Evolutionary conservation across 2,888 invertebrate genomes (phyloP).

Genomic region (Argynnis bischoffii): DNA sequence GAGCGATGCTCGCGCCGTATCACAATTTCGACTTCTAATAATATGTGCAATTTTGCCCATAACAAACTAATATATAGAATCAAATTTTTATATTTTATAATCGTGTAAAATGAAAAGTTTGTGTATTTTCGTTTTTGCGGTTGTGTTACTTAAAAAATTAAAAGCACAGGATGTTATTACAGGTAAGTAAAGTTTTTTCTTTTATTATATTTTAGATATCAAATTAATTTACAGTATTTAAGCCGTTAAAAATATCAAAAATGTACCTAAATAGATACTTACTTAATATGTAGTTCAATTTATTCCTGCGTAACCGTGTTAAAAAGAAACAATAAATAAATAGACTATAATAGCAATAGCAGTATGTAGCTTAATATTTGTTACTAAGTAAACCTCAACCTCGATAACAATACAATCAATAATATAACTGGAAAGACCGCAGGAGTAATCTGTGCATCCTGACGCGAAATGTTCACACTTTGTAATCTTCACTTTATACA

Average conservation of each 20-base stretch:
- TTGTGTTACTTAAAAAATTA: conserved; percentile 49
- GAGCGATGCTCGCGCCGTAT: conserved; percentile 59
- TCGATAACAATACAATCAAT: conserved; percentile 11
- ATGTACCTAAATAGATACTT: too few species aligned
- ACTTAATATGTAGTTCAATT: too few species aligned
- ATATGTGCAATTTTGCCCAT: conserved; percentile 44
- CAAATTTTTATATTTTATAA: conserved; percentile 20
- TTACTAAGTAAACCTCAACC: conserved; percentile 7
- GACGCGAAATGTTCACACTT: conserved; percentile 3
- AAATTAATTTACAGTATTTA: background rate
- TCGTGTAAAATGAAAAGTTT: conserved; percentile 53
- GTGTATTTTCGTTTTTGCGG: conserved; percentile 46
- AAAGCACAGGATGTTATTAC: conserved; percentile 60
- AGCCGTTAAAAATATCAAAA: too few species aligned
- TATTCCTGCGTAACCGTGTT: too few species aligned
- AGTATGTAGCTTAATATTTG: too few species aligned
- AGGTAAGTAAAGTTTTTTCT: conserved; percentile 51
- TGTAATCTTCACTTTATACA: conserved; percentile 1
- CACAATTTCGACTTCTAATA: conserved; percentile 54
- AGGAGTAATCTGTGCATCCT: conserved; percentile 12
- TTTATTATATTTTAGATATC: background rate
- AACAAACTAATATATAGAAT: conserved; percentile 24
- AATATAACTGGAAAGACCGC: conserved; percentile 12
- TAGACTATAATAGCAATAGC: too few species aligned
- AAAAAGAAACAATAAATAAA: too few species aligned